A percentile compares a stretch with the other conserved stretches of the same genome.
phyloP scores from a whole-genome alignment of 2,113 vertebrate species.

The Tympanuchus pallidicinctus region DNA sequence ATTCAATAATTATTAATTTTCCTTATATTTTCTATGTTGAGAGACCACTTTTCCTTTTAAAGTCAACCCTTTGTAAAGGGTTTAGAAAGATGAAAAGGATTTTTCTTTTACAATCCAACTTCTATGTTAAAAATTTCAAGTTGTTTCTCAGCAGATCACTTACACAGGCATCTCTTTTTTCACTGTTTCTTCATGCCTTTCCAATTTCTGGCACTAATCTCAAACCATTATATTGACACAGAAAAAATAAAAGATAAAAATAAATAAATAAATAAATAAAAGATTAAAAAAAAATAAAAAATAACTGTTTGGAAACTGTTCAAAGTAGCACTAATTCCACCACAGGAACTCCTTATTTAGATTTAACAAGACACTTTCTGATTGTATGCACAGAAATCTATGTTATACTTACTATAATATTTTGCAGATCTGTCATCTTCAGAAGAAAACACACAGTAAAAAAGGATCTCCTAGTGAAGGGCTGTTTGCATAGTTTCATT shows the following conservation, averaged over 20 bases:
- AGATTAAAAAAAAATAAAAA: too few relatives aligned
- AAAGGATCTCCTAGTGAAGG: neutral
- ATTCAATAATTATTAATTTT: neutral
- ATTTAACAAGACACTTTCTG: neutral
- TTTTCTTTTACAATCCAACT: neutral
- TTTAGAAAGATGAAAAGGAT: neutral
- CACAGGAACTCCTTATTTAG: neutral
- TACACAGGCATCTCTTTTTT: neutral
- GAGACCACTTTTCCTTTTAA: neutral
- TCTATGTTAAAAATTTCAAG: neutral
- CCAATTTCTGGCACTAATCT: neutral
- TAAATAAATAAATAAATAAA: neutral
- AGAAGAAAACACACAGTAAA: neutral
- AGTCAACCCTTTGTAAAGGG: neutral
- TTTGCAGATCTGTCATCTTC: neutral
- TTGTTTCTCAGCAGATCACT: neutral
- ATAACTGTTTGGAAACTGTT: neutral
- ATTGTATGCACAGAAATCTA: neutral
- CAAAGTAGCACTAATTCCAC: neutral
- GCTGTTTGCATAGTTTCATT: neutral
- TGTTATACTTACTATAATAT: neutral
- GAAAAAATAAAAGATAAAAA: neutral
- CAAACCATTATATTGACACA: neutral
- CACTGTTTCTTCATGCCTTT: neutral
- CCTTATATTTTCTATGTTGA: neutral